Conservation (phyloP, 2,113 vertebrate genomes). For the Oryzias woworae region DNA sequence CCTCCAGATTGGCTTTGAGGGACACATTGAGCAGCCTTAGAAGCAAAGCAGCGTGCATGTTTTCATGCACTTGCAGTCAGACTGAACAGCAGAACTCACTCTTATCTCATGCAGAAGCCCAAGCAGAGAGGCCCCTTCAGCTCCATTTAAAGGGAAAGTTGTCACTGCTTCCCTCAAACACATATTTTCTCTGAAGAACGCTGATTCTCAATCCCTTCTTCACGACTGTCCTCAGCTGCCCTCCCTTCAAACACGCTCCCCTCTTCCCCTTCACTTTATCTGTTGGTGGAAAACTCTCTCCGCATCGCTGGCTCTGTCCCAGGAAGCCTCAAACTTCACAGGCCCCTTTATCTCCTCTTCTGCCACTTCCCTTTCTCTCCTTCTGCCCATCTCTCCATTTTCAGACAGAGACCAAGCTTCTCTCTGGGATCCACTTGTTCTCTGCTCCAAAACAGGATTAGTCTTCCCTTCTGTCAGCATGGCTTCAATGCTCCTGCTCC, state of each 20-base stretch:
- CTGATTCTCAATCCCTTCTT: conserved; percentile 19
- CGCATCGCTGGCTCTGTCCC: conserved; percentile 48
- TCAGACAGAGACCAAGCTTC: conserved; percentile 29
- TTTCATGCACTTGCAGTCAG: conserved; percentile 34
- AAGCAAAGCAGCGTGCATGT: neutral
- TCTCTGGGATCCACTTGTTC: conserved; percentile 43
- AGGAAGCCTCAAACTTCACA: conserved; percentile 51
- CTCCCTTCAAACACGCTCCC: conserved; percentile 13
- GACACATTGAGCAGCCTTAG: conserved; percentile 24
- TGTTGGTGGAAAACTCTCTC: conserved; percentile 40
- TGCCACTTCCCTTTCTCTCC: conserved; percentile 12
- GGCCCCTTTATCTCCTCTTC: conserved; percentile 24
- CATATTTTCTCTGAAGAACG: conserved; percentile 8
- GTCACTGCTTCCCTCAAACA: neutral
- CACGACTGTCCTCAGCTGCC: conserved; percentile 35
- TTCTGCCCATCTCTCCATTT: conserved; percentile 44
- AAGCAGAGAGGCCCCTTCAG: conserved; percentile 7
- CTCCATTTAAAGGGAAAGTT: conserved; percentile 8
- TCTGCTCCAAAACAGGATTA: conserved; percentile 59
- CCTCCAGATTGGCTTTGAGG: conserved; percentile 11
- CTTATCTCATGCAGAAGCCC: conserved; percentile 2
- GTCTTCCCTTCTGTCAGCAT: conserved; percentile 53
- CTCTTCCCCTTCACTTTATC: conserved; percentile 13
- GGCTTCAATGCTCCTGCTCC: conserved; percentile 44
- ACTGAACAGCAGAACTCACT: conserved; percentile 27